Conservation (phyloP, 2,888 invertebrate genomes). For the Nomada ruficornis region DNA sequence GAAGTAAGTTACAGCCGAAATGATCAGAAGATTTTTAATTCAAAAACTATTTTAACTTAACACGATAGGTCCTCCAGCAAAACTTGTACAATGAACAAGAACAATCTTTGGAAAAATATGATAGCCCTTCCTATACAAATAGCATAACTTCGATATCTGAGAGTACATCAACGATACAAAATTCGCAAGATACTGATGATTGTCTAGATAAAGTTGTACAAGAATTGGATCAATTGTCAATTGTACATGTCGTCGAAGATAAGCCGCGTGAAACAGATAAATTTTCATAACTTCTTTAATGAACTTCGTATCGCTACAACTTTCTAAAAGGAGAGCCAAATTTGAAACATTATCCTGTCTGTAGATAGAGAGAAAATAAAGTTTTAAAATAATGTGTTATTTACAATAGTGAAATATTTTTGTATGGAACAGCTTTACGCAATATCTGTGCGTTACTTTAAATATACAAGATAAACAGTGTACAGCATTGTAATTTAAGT, state of each 20-base stretch:
- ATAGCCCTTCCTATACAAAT: conserved; percentile 5
- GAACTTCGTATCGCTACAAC: conserved; percentile 24
- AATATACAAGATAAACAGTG: conserved; percentile 37
- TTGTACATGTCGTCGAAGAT: conserved; percentile 15
- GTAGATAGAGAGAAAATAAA: conserved; percentile 7
- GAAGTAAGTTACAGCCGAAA: conserved; percentile 14
- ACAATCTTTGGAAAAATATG: not conserved
- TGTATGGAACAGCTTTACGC: conserved; percentile 29
- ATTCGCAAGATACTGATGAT: conserved; percentile 3
- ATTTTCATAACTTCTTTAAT: conserved; percentile 32
- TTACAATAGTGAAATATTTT: conserved; percentile 41
- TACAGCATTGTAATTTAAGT: conserved; percentile 21
- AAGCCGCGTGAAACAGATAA: not conserved
- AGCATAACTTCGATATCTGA: not conserved
- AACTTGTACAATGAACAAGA: not conserved
- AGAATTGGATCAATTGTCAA: conserved; percentile 24
- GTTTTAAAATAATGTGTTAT: conserved; percentile 20
- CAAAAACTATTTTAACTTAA: conserved; percentile 5
- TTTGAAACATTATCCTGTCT: conserved; percentile 1
- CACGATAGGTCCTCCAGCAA: not conserved
- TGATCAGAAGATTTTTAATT: not conserved
- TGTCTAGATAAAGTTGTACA: conserved; percentile 8
- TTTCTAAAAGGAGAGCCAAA: not conserved
- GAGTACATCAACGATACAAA: not conserved
- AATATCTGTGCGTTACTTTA: conserved; percentile 34